Conservation (phyloP, 2,797 vertebrate genomes). For the Pampus argenteus region DNA sequence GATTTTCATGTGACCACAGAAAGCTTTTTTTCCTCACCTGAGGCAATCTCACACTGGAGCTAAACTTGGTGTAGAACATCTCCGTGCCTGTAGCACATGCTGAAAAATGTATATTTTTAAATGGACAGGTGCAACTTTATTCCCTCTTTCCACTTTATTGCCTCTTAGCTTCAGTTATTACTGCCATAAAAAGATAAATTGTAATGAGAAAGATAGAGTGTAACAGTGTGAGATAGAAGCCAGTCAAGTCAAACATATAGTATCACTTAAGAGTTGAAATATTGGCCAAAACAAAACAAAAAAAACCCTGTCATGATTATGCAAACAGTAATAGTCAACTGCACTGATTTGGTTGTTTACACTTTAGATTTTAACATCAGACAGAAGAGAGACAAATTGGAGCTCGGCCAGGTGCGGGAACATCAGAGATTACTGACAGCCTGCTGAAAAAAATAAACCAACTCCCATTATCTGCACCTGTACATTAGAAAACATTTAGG, state of each 20-base stretch:
- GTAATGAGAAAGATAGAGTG: too few relatives aligned
- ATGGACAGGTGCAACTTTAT: too few relatives aligned
- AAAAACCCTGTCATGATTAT: conserved; percentile 1
- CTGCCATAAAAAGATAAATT: too few relatives aligned
- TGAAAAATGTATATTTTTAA: conserved; percentile 3
- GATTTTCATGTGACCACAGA: neutral
- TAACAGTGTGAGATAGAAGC: neutral
- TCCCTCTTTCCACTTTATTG: too few relatives aligned
- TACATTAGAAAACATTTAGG: neutral
- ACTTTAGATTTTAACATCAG: conserved; percentile 25
- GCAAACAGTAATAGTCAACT: conserved; percentile 4
- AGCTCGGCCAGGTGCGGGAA: conserved; percentile 15
- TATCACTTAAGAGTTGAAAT: neutral
- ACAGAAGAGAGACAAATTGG: conserved; percentile 16
- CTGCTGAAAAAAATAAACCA: neutral
- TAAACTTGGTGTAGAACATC: neutral
- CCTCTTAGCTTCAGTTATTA: too few relatives aligned
- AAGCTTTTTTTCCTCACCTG: too few relatives aligned
- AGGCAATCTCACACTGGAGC: neutral
- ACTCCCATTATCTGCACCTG: neutral
- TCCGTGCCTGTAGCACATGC: neutral
- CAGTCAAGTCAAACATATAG: neutral
- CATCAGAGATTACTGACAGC: neutral
- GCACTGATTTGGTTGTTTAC: conserved; percentile 34
- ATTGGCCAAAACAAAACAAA: neutral